Evolutionary conservation across 2,888 invertebrate species (phyloP).

Genomic region (Dryocosmus kuriphilus): DNA sequence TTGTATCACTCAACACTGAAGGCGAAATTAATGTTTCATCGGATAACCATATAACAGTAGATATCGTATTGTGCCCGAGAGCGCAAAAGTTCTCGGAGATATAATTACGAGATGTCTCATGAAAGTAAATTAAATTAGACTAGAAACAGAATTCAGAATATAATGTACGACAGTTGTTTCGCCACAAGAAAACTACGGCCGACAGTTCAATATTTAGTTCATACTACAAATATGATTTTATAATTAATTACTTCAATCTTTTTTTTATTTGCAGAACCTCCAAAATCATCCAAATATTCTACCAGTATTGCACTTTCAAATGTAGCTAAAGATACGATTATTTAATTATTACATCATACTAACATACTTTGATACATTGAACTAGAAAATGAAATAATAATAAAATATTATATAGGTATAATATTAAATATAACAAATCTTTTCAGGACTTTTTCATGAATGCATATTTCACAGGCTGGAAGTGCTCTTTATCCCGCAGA

Average conservation of each 20-base stretch:
- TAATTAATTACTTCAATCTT: too few species aligned
- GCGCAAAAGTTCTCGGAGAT: constrained; percentile 22
- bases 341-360: too few species aligned
- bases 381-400: not conserved
- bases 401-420: not conserved
- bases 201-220: constrained; percentile 19
- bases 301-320: not conserved
- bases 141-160: not conserved
- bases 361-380: too few species aligned
- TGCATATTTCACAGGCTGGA: not conserved
- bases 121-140: constrained; percentile 39
- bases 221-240: too few species aligned
- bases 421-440: not conserved
- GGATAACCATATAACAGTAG: too few species aligned
- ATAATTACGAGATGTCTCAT: constrained; percentile 36
- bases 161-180: constrained; percentile 18
- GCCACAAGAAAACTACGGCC: constrained; percentile 5
- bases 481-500: not conserved
- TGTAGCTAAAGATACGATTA: not conserved
- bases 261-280: too few species aligned
- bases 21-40: not conserved
- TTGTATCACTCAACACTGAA: not conserved
- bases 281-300: too few species aligned
- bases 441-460: not conserved
- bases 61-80: constrained; percentile 14